These are phyloP conservation scores for Meloe dianella DNA, from an alignment of 2,888 invertebrate species.

Conservation along the genomic window DNA sequence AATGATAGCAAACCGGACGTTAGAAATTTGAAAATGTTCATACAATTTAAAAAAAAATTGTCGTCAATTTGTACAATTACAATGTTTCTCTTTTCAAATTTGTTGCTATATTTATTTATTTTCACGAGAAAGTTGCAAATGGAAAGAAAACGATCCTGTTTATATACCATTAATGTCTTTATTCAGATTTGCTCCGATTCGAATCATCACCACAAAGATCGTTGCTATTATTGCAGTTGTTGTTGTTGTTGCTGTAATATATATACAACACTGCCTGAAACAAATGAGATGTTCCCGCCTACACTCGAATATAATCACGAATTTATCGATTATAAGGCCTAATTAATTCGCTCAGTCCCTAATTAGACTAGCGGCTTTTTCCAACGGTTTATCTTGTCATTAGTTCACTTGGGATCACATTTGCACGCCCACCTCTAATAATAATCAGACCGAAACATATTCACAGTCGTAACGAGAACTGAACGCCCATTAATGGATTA, in stretches of 20 bases:
- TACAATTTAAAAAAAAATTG: not conserved
- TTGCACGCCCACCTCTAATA: slow-evolving; percentile 39
- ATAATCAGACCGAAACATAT: slow-evolving; percentile 45
- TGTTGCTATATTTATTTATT: slow-evolving; percentile 31
- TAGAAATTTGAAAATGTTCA: not conserved
- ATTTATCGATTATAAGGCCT: slow-evolving; percentile 44
- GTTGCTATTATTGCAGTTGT: slow-evolving; percentile 21
- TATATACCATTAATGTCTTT: slow-evolving; percentile 11
- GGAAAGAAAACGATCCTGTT: not conserved
- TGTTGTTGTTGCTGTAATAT: slow-evolving; percentile 13
- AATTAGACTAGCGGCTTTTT: slow-evolving; percentile 44
- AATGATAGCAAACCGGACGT: not conserved
- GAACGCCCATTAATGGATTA: slow-evolving; percentile 26
- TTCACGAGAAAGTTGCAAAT: not conserved
- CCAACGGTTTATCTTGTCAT: slow-evolving; percentile 43
- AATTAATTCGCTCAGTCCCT: slow-evolving; percentile 43
- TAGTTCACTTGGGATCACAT: slow-evolving; percentile 40
- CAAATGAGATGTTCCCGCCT: slow-evolving; percentile 40
- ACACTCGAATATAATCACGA: slow-evolving; percentile 43
- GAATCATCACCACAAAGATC: slow-evolving; percentile 9
- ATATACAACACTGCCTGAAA: slow-evolving; percentile 29
- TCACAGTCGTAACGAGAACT: slow-evolving; percentile 35
- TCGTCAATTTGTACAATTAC: not conserved
- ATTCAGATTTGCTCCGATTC: slow-evolving; percentile 11
- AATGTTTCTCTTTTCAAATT: slow-evolving; percentile 41